Percentiles rank a stretch among this genome's conserved stretches.
These are phyloP conservation scores for Geococcyx californianus DNA, from an alignment of 2,113 vertebrate species.

Conservation along the genomic window DNA sequence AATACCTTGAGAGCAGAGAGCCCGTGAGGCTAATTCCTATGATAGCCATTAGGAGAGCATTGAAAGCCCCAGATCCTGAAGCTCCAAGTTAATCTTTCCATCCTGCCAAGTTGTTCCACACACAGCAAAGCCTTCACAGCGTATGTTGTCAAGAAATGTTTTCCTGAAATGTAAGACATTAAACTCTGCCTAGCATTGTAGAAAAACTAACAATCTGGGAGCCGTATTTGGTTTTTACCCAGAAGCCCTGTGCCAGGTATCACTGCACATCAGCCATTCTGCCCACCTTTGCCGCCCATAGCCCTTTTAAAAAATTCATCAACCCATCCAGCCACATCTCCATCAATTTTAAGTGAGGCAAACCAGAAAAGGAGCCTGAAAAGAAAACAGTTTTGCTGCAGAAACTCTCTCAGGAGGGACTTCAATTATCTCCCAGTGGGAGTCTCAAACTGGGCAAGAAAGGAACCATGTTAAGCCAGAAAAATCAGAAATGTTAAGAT, in stretches of 20 bases:
- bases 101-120: neutral
- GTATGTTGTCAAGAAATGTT: neutral
- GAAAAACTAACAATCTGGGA: neutral
- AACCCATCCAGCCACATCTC: neutral
- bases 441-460: conserved; percentile 11
- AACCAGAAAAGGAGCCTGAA: neutral
- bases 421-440: conserved; percentile 42
- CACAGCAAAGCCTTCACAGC: neutral
- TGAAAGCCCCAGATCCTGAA: neutral
- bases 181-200: neutral
- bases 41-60: neutral
- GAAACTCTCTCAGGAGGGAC: neutral
- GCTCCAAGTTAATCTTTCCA: neutral
- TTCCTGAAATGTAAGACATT: neutral
- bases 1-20: neutral
- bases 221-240: neutral
- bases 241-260: neutral
- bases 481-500: conserved; percentile 11
- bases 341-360: neutral
- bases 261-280: neutral
- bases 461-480: neutral
- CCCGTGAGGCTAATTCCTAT: neutral
- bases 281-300: neutral
- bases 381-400: neutral
- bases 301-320: neutral